Evolutionary conservation across 2,797 vertebrate species (phyloP).

Genomic region (Threskiornis aethiopicus): DNA sequence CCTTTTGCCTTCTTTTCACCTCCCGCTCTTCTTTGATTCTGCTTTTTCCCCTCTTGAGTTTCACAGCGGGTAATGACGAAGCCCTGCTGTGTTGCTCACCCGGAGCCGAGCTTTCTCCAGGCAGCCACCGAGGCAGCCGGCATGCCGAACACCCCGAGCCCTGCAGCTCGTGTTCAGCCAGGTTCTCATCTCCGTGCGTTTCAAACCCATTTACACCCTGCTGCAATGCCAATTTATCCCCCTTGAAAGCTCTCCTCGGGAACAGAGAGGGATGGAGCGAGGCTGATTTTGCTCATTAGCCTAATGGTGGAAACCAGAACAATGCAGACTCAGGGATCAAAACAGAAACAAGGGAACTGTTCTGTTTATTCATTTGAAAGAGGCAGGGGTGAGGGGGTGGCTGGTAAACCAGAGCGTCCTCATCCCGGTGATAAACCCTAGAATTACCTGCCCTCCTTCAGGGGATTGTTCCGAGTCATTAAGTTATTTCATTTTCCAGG

Average conservation of each 20-base stretch:
- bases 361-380: neutral
- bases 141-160: fast-evolving
- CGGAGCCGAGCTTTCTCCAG: fast-evolving
- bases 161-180: neutral
- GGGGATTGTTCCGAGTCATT: neutral
- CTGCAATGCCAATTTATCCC: neutral
- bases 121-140: neutral
- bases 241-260: neutral
- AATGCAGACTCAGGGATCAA: neutral
- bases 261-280: neutral
- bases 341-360: neutral
- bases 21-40: slow-evolving; percentile 41
- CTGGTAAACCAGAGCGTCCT: neutral
- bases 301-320: neutral
- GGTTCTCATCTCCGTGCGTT: fast-evolving
- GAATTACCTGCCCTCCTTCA: slow-evolving; percentile 20
- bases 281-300: neutral
- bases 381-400: neutral
- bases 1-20: slow-evolving; percentile 49
- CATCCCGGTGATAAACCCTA: neutral
- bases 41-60: slow-evolving; percentile 24
- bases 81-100: neutral
- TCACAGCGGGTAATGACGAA: neutral
- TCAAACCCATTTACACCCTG: neutral
- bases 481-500: slow-evolving; percentile 30